Conservation (phyloP, 1,140 invertebrate species). For the Drosophila virilis region DNA sequence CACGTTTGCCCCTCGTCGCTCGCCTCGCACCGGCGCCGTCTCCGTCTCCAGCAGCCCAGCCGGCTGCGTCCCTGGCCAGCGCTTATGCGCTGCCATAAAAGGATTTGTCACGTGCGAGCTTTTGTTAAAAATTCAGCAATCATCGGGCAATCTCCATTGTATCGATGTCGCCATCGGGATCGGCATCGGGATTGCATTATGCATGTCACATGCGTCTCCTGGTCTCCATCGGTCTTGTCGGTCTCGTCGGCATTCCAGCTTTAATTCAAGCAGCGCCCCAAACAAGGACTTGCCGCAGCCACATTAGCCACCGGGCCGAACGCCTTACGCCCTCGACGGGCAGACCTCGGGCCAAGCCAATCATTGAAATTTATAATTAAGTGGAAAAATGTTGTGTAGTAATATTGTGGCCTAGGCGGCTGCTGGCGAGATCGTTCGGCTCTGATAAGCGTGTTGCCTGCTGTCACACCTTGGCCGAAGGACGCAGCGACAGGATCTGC, state of each 20-base stretch:
- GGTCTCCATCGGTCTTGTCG: neutral
- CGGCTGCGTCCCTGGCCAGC: slow-evolving; percentile 18
- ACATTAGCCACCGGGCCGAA: slow-evolving; percentile 33
- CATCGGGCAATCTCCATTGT: slow-evolving; percentile 67
- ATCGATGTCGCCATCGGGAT: slow-evolving; percentile 27
- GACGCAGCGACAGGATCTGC: slow-evolving; percentile 10
- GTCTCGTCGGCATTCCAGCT: slow-evolving; percentile 60
- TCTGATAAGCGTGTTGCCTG: slow-evolving; percentile 16
- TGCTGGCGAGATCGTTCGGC: slow-evolving; percentile 4
- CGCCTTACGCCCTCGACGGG: neutral
- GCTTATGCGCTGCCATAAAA: slow-evolving; percentile 78
- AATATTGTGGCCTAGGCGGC: slow-evolving; percentile 21
- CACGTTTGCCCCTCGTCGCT: slow-evolving; percentile 60
- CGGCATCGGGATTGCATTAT: slow-evolving; percentile 64
- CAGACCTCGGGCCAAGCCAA: slow-evolving; percentile 16
- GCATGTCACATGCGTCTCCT: slow-evolving; percentile 59
- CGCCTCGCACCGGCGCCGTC: slow-evolving; percentile 16
- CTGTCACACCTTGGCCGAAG: slow-evolving; percentile 6
- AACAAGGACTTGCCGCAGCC: slow-evolving; percentile 40
- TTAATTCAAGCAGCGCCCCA: slow-evolving; percentile 45
- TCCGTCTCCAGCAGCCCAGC: slow-evolving; percentile 14
- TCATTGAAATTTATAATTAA: slow-evolving; percentile 82
- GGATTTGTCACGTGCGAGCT: slow-evolving; percentile 84
- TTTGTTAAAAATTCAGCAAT: slow-evolving; percentile 83
- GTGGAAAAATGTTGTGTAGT: slow-evolving; percentile 67